Evolutionary conservation across 2,113 vertebrate species (phyloP).

Genomic region (Tapirus terrestris): DNA sequence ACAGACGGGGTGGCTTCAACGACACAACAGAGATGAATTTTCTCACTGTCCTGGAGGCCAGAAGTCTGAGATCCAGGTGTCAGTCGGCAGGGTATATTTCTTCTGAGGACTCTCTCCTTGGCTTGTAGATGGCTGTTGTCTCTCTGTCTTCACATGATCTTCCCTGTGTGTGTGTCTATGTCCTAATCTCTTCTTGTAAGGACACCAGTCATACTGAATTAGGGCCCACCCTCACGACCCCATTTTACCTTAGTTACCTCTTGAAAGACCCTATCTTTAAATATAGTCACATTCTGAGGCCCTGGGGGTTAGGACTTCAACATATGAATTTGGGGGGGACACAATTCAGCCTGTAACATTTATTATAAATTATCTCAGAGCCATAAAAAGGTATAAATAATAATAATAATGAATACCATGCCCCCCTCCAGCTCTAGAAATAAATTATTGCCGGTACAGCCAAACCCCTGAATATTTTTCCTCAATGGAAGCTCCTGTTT

Average conservation of each 20-base stretch:
- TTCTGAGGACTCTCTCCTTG: neutral
- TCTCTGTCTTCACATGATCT: neutral
- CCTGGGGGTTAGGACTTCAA: neutral
- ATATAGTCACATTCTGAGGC: neutral
- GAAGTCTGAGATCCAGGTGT: neutral
- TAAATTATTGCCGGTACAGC: neutral
- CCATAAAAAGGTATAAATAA: neutral
- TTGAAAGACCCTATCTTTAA: neutral
- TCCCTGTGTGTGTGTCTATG: neutral
- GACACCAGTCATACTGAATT: neutral
- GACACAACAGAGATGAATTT: neutral
- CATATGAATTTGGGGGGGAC: neutral
- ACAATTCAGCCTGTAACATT: neutral
- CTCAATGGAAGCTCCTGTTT: neutral
- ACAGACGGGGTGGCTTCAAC: neutral
- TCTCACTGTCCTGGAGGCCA: neutral
- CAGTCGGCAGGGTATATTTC: neutral
- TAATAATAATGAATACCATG: neutral
- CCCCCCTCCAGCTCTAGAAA: neutral
- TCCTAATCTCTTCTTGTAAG: neutral
- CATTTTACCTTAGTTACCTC: neutral
- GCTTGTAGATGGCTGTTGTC: neutral
- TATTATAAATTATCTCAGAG: neutral
- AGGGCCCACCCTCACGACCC: neutral
- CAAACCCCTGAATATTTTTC: neutral